Evolutionary conservation across 2,888 invertebrate species (phyloP).

Genomic region (Chironomus tentans): DNA sequence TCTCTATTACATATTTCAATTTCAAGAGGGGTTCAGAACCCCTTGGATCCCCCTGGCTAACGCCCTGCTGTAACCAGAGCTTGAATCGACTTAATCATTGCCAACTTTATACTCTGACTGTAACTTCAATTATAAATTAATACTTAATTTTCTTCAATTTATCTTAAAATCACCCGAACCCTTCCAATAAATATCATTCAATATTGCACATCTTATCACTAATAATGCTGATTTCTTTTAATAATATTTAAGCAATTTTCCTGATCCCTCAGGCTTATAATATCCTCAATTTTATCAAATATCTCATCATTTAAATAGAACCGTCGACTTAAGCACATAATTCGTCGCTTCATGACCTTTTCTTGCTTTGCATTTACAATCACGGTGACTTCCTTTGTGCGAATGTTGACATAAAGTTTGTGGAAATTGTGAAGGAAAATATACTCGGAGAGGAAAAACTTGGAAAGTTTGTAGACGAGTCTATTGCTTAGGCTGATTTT

Average conservation of each 20-base stretch:
- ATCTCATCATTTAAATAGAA: neutral
- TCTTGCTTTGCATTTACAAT: neutral
- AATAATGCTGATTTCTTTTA: neutral
- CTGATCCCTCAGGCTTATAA: neutral
- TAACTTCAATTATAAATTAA: too few relatives aligned
- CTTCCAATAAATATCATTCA: too few relatives aligned
- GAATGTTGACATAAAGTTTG: neutral
- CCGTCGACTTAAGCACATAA: neutral
- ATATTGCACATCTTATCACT: too few relatives aligned
- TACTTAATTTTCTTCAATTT: too few relatives aligned
- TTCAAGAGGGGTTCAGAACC: too few relatives aligned
- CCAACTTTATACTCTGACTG: too few relatives aligned
- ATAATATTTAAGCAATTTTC: neutral
- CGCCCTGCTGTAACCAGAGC: too few relatives aligned
- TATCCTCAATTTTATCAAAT: neutral
- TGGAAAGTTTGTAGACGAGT: neutral
- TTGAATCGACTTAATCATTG: too few relatives aligned
- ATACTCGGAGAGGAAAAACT: neutral
- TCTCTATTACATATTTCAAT: too few relatives aligned
- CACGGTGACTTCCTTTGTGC: neutral
- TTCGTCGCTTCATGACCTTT: neutral
- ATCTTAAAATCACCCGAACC: too few relatives aligned
- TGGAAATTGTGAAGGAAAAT: neutral
- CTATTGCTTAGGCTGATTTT: neutral
- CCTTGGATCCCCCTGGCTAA: too few relatives aligned